Evolutionary conservation across 2,113 vertebrate species (phyloP).

Genomic region (Podocnemis expansa): DNA sequence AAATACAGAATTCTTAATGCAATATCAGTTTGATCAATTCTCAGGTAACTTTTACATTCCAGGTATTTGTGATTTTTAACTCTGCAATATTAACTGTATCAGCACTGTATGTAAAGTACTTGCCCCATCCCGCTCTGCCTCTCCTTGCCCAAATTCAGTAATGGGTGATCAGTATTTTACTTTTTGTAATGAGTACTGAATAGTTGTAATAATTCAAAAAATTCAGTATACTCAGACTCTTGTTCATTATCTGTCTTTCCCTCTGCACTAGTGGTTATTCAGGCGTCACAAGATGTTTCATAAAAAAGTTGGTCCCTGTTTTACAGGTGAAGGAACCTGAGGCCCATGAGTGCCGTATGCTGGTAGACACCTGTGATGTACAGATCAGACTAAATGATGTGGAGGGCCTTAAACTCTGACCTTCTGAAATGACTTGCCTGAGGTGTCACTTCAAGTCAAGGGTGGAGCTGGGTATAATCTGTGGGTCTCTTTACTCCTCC

Average conservation of each 20-base stretch:
- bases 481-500: not conserved
- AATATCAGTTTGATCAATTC: not conserved
- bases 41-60: not conserved
- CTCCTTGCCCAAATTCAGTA: not conserved
- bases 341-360: fast-evolving
- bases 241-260: not conserved
- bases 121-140: not conserved
- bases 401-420: not conserved
- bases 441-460: fast-evolving
- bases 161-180: not conserved
- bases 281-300: too few species aligned
- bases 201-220: not conserved
- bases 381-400: not conserved
- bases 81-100: fast-evolving
- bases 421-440: not conserved
- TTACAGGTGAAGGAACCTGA: not conserved
- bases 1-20: not conserved
- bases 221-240: not conserved
- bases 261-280: fast-evolving
- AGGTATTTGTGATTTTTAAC: not conserved
- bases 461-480: not conserved
- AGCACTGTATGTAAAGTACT: not conserved
- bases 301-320: not conserved
- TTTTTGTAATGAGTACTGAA: not conserved
- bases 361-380: not conserved